phyloP scores from a whole-genome alignment of 2,888 invertebrate species.

The Cataglyphis rosenhaueri region DNA sequence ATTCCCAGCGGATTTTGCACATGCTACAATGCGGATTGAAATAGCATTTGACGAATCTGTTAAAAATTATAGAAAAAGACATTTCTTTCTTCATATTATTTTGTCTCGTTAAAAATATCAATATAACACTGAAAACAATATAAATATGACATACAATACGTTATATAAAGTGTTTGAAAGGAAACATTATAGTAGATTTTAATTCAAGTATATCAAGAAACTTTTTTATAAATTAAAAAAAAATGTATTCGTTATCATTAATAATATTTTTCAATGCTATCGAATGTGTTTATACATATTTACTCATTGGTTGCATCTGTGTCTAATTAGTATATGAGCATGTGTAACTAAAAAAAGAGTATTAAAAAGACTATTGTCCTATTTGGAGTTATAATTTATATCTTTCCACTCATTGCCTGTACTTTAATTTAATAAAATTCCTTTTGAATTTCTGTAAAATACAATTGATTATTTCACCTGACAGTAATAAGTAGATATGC shows the following conservation, averaged over 20 bases:
- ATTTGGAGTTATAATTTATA: not conserved
- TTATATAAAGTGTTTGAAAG: not conserved
- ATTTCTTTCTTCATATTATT: not conserved
- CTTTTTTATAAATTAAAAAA: not conserved
- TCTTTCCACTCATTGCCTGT: not conserved
- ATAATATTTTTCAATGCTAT: not conserved
- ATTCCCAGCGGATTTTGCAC: constrained; percentile 13
- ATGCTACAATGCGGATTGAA: not conserved
- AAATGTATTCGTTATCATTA: not conserved
- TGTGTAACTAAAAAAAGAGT: not conserved
- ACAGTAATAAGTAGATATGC: not conserved
- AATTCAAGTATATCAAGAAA: not conserved
- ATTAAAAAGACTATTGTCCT: not conserved
- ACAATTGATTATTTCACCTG: not conserved
- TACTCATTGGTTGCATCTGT: no score
- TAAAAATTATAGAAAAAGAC: constrained; percentile 20
- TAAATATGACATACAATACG: not conserved
- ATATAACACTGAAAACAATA: not conserved
- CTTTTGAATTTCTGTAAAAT: not conserved
- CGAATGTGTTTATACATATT: not conserved
- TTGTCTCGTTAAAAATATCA: not conserved
- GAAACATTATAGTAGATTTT: not conserved
- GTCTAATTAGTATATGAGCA: no score
- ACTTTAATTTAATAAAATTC: not conserved
- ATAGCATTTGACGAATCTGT: not conserved